phyloP scores from a whole-genome alignment of 1,140 invertebrate species.

The Matsumurasca onukii region DNA sequence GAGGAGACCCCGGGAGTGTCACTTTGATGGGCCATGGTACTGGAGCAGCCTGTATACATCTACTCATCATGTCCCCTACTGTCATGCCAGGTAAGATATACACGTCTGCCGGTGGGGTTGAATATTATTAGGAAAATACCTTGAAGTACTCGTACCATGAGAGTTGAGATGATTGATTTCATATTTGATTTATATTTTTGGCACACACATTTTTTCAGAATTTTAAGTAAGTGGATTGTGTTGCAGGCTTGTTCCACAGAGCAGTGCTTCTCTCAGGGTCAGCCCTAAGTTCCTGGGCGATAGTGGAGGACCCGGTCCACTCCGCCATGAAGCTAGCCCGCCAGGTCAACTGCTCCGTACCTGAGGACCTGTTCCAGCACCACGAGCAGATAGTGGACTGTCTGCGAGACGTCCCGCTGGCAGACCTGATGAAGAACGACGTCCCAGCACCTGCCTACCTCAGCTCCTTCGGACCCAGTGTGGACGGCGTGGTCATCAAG shows the following conservation, averaged over 20 bases:
- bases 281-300: conserved; percentile 89
- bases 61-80: conserved; percentile 91
- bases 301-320: conserved; percentile 85
- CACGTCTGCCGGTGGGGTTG: too few relatives aligned
- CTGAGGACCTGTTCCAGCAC: conserved; percentile 72
- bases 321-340: conserved; percentile 83
- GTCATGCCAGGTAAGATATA: conserved; percentile 74
- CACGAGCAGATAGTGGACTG: conserved; percentile 81
- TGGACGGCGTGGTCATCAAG: conserved; percentile 84
- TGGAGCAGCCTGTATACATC: conserved; percentile 93
- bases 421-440: conserved; percentile 75
- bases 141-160: too few relatives aligned
- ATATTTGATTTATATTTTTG: too few relatives aligned
- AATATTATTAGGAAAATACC: too few relatives aligned
- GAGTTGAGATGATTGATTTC: too few relatives aligned
- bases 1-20: conserved; percentile 84
- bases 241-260: conserved; percentile 76
- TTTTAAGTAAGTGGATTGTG: too few relatives aligned
- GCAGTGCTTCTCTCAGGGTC: conserved; percentile 87
- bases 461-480: conserved; percentile 80
- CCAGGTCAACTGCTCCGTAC: conserved; percentile 82
- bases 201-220: too few relatives aligned
- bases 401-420: conserved; percentile 71
- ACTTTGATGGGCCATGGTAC: conserved; percentile 92
- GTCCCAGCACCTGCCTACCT: conserved; percentile 81